Evolutionary conservation across 37 sponge, comb jelly and placozoan species (phyloP).

Genomic region (Aplysina aerophoba): DNA sequence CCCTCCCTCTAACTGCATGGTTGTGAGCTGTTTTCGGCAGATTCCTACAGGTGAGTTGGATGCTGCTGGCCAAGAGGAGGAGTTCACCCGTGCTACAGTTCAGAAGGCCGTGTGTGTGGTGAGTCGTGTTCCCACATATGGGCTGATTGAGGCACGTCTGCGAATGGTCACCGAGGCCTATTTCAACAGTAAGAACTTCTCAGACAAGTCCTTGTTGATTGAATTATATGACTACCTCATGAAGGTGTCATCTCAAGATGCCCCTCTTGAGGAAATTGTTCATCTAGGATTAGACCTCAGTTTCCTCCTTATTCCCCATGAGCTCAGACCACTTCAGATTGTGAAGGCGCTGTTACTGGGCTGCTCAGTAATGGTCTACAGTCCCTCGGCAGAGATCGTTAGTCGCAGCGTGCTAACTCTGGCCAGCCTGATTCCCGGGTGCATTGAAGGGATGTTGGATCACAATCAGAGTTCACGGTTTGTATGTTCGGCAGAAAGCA

Average conservation of each 20-base stretch:
- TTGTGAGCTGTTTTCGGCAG: constrained; percentile 75
- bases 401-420: constrained; percentile 43
- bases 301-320: constrained; percentile 23
- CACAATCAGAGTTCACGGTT: constrained; percentile 39
- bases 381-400: constrained; percentile 23
- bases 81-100: constrained; percentile 65
- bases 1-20: constrained; percentile 26
- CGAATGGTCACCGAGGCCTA: constrained; percentile 74
- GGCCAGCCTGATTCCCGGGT: constrained; percentile 57
- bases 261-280: not conserved
- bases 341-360: constrained; percentile 66
- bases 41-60: constrained; percentile 45
- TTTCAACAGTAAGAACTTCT: constrained; percentile 73
- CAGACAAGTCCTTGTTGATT: constrained; percentile 43
- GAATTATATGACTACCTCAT: constrained; percentile 43
- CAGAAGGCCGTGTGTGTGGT: constrained; percentile 78
- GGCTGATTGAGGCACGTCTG: constrained; percentile 66
- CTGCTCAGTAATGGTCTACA: constrained; percentile 64
- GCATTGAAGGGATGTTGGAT: constrained; percentile 30
- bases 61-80: constrained; percentile 19
- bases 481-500: not conserved
- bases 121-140: constrained; percentile 53
- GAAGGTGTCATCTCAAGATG: constrained; percentile 8
- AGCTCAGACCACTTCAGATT: constrained; percentile 61
- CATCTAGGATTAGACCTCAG: constrained; percentile 10